Evolutionary conservation across 2,888 invertebrate species (phyloP), one percentile per base, ranked within the genome.

Genomic region (Plemyria rubiginata): DNA sequence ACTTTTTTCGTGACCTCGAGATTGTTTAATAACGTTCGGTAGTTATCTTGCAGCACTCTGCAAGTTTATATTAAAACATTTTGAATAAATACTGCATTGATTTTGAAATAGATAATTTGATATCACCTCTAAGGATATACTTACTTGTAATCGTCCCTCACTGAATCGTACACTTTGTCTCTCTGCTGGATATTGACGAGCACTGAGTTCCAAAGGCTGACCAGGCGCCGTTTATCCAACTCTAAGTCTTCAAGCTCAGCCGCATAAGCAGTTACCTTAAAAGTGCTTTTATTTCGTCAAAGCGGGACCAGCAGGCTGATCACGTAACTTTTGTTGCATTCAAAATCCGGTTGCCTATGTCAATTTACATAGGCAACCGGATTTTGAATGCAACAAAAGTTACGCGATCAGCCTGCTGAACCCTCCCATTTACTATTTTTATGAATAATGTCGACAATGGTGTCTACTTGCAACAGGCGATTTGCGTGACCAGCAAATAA

Each of bases 191-290:
- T 96, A 61, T 95, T 95, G 11, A 95, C 90, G 2, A 97, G 93
- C 45, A 96, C 95, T 12, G 95, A 94, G 78, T 96, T 95, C 97
- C 97, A 97, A 6, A 96, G 93, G 73, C 94, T 94, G 67, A 95
- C 93, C 15, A 97, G 87, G 4, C 95, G 94, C 43, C 94, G 94
- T 66, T 96, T 95, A 72, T 97, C 96, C 52, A 94, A 87, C 72
- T 96, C 95, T 53, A 96, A 79, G 22, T 94, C 95, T 78, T 96
- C 96, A 22, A 97, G 86, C 76, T 97, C 96, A 0, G 95, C 94
- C 65, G 95, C 95, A n/a, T 95, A 95, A 66, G 95, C 93, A 0
- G 95, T 94, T 32, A 96, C 94, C 80, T 95, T 6, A 2, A 41
- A 57, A 12, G n/a, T 50, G 40, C 16, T 9, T 16, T 16, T 38